Evolutionary conservation across 2,113 vertebrate species (phyloP).

Genomic region (Perccottus glenii): DNA sequence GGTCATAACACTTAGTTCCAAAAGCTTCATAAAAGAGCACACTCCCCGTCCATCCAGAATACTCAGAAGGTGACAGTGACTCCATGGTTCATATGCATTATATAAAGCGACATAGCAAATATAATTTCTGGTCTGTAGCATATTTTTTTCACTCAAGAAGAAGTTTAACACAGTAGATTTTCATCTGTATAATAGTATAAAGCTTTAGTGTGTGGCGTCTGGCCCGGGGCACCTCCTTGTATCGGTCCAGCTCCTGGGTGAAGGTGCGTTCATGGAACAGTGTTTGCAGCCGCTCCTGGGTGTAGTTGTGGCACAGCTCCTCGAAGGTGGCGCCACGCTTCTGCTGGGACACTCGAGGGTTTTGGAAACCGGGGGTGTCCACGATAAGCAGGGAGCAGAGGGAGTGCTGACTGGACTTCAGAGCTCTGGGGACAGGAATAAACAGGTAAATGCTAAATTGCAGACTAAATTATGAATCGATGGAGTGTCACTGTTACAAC

Average conservation of each 20-base stretch:
- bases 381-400: slow-evolving; percentile 94
- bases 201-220: neutral
- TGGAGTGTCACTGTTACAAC: too few species aligned
- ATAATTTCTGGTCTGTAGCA: too few species aligned
- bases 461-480: too few species aligned
- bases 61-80: too few species aligned
- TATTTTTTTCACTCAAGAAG: too few species aligned
- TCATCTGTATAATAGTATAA: too few species aligned
- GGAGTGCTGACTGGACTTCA: slow-evolving; percentile 96
- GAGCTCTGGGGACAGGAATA: slow-evolving; percentile 80
- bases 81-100: too few species aligned
- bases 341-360: slow-evolving; percentile 85
- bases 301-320: slow-evolving; percentile 97
- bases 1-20: too few species aligned
- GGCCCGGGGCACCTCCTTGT: slow-evolving; percentile 89
- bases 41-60: too few species aligned
- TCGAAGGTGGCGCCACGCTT: slow-evolving; percentile 91
- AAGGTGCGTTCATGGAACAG: slow-evolving; percentile 94
- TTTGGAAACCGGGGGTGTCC: slow-evolving; percentile 96
- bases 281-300: slow-evolving; percentile 93
- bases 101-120: too few species aligned
- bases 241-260: slow-evolving; percentile 89
- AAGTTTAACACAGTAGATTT: too few species aligned
- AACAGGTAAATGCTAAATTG: neutral
- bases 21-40: too few species aligned